Percentiles rank a stretch among this genome's conserved stretches.
These are phyloP conservation scores for Pristionchus mayeri DNA, from an alignment of 2,888 invertebrate genomes.

Conservation along the genomic window DNA sequence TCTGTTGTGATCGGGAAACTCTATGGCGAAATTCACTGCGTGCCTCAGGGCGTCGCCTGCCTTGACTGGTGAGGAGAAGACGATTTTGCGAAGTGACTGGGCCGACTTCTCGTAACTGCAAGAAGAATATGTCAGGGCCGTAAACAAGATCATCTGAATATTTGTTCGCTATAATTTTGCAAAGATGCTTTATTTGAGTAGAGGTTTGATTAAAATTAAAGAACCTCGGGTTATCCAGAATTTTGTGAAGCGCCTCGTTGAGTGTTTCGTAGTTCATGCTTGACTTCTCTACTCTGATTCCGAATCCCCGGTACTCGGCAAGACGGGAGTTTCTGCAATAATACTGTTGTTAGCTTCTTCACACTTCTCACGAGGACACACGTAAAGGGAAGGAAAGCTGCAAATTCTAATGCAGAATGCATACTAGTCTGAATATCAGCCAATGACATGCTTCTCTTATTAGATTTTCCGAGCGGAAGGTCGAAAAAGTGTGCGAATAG, in stretches of 20 bases:
- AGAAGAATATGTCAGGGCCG: no score
- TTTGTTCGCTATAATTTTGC: no score
- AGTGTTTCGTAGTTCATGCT: background rate
- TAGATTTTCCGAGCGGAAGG: no score
- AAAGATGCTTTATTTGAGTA: no score
- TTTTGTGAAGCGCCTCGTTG: background rate
- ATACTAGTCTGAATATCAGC: background rate
- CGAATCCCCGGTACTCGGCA: slow-evolving; percentile 10
- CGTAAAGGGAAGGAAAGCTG: no score
- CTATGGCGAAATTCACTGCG: slow-evolving; percentile 20
- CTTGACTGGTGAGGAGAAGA: background rate
- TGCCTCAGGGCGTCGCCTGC: slow-evolving; percentile 7
- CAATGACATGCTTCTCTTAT: background rate
- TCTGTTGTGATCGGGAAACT: background rate
- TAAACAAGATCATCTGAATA: no score
- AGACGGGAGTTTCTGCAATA: slow-evolving; percentile 43
- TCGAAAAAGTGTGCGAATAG: no score
- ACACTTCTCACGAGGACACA: background rate
- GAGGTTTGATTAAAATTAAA: no score
- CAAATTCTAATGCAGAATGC: background rate
- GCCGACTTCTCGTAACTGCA: background rate
- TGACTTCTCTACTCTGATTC: background rate
- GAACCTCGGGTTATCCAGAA: background rate
- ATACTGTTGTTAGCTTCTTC: no score
- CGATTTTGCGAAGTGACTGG: background rate